These are phyloP conservation scores for Rhodophaea formosa DNA, from an alignment of 2,888 invertebrate genomes.

Conservation along the genomic window DNA sequence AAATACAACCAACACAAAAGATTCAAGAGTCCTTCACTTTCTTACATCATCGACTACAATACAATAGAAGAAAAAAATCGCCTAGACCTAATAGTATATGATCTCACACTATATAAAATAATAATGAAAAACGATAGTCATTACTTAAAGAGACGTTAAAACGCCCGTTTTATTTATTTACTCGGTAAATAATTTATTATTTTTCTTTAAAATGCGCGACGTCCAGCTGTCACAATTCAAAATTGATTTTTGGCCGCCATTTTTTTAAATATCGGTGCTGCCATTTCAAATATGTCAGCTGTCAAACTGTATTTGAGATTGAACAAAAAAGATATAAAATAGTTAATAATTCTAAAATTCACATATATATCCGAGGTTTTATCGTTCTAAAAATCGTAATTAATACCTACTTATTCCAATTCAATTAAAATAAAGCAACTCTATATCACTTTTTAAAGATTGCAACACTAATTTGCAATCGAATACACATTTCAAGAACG, in stretches of 20 bases:
- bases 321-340: too few species aligned
- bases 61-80: conserved; percentile 33
- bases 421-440: too few species aligned
- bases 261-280: conserved; percentile 35
- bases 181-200: conserved; percentile 21
- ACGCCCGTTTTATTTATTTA: background rate
- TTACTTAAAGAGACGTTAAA: background rate
- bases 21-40: conserved; percentile 54
- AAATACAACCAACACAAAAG: conserved; percentile 46
- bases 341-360: too few species aligned
- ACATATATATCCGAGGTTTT: too few species aligned
- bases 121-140: background rate
- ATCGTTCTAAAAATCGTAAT: too few species aligned
- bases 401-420: too few species aligned
- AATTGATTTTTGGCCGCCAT: conserved; percentile 79
- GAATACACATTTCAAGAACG: too few species aligned
- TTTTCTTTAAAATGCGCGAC: conserved; percentile 30
- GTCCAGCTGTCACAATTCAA: conserved; percentile 60
- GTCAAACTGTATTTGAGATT: too few species aligned
- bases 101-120: background rate
- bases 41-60: conserved; percentile 78
- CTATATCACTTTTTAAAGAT: too few species aligned
- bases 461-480: too few species aligned
- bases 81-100: background rate
- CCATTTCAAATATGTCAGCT: conserved; percentile 8